Base-by-base conservation (phyloP, 2,888 invertebrate species). In the Notocelia uddmanniana region DNA sequence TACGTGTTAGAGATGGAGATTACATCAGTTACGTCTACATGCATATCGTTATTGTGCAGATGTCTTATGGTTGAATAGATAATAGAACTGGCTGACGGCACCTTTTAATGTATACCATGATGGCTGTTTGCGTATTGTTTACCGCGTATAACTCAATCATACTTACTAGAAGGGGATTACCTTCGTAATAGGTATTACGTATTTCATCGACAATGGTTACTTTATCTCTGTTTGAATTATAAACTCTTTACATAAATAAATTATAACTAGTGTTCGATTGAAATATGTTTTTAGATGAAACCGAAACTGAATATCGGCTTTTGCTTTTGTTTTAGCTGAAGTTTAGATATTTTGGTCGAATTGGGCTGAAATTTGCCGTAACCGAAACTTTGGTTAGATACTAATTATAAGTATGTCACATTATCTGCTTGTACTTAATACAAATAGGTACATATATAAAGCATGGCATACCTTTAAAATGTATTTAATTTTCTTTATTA, bases 1-100 rank as follows among this genome's bases (percentile, higher is more conserved):
- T 45, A 41, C 37, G 45, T 54, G 50, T 52, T 64, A 52, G 37
- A n/a, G 64, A 21, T 55, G 54, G 10, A 50, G 64, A 59, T 70
- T 64, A 59, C 70, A 52, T 70, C 23, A 45, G n/a, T 60, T 52
- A 37, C 58, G 59, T 41, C 41, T 23, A 54, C 57, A 50, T 63
- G 63, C 50, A 19, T 50, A 52, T 41, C n/a, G 34, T 50, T 48
- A 26, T 45, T 45, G 23, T 26, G 45, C 23, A 57, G 31, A 19
- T 31, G 37, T 37, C 37, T 68, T 68, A 62, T 41, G 23, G 41
- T 21, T 45, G 54, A 26, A 41, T 54, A 54, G 54, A 69, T 58
- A 59, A 60, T 37, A 58, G 68, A 58, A 34, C 50, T 48, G 13
- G 52, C 21, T 64, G 37, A 54, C 64, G 62, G 31, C 31, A 19